Percentiles rank a stretch among this genome's conserved stretches.
phyloP scores from a whole-genome alignment of 1,140 invertebrate genomes.

The Trachymyrmex cornetzi region DNA sequence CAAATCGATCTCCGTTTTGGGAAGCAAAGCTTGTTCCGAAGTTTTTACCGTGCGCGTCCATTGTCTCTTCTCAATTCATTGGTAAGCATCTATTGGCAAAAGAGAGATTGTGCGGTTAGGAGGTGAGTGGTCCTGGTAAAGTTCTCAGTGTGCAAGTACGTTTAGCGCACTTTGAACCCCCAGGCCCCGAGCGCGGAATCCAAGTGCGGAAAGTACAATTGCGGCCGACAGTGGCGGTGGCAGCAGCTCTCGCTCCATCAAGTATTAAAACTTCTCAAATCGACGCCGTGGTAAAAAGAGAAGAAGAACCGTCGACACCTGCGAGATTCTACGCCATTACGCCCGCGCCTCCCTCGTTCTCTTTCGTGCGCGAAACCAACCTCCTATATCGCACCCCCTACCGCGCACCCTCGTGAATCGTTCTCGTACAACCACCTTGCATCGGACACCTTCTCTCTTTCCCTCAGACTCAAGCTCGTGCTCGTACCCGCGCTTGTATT shows the following conservation, averaged over 20 bases:
- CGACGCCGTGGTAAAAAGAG: conserved; percentile 75
- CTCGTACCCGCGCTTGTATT: conserved; percentile 55
- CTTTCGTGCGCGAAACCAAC: conserved; percentile 43
- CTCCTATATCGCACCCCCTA: neutral
- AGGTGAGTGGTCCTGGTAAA: conserved; percentile 3
- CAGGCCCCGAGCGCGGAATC: conserved; percentile 34
- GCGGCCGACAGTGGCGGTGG: conserved; percentile 6
- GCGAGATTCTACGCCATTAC: conserved; percentile 77
- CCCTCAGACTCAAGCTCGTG: neutral
- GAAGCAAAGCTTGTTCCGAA: neutral
- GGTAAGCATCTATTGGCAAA: neutral
- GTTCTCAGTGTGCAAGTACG: conserved; percentile 44
- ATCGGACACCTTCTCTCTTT: neutral
- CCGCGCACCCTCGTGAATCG: conserved; percentile 6
- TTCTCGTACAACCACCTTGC: conserved; percentile 40
- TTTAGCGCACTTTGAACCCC: conserved; percentile 23
- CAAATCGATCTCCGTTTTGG: conserved; percentile 14
- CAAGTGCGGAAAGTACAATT: conserved; percentile 40
- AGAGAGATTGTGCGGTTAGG: conserved; percentile 6
- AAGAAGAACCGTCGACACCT: conserved; percentile 76
- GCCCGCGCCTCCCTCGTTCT: conserved; percentile 50
- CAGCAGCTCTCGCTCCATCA: conserved; percentile 72
- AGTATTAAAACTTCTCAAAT: conserved; percentile 84
- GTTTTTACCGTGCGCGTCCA: conserved; percentile 16
- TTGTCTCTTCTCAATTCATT: conserved; percentile 1